Evolutionary conservation across 2,888 invertebrate species (phyloP), one percentile per base, ranked within the genome.

Genomic region (Ichneumon xanthorius): DNA sequence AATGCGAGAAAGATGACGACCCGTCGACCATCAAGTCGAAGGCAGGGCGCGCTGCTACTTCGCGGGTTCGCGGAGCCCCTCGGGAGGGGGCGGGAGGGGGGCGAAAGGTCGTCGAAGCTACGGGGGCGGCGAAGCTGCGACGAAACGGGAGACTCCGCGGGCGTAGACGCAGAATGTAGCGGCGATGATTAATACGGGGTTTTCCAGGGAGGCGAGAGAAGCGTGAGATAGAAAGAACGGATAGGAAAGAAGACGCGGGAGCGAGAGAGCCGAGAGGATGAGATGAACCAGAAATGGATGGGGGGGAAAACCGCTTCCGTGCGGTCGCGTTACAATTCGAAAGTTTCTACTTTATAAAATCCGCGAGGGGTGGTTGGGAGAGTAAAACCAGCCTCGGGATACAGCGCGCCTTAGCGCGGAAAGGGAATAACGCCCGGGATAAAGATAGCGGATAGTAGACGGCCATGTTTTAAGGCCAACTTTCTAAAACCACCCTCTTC

Each of bases 331-430:
- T 82, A 80, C 85, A 76, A 72, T 76, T 85, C 79, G 71, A 79
- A 85, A 85, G 76, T 85, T 85, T 85, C 79, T 72, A 85, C 79
- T 82, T 85, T 85, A 82, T 79, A 85, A 85, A 85, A 85, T 85
- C 76, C 85, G 76, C 72, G 76, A 71, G 75, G 63, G 73, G 33
- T 7, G 26, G 16, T 0, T 0, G 16, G 45, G 16, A 14, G 45
- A 26, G 55, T 55, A 73, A 84, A 79, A 65, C 75, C 55, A 65
- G 55, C 63, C 53, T 3, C 37, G n/a, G 61, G 26, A 71, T 55
- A 77, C 45, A 61, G 53, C 65, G 16, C 48, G 19, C 63, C 22
- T 48, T n/a, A 67, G 72, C 22, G 76, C 26, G 71, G 61, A 76
- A 70, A 79, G 79, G 65, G 80, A 65, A 80, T 78, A 63, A 72